These are phyloP conservation scores for Engystomops pustulosus DNA, from an alignment of 2,113 vertebrate genomes.

Conservation along the genomic window DNA sequence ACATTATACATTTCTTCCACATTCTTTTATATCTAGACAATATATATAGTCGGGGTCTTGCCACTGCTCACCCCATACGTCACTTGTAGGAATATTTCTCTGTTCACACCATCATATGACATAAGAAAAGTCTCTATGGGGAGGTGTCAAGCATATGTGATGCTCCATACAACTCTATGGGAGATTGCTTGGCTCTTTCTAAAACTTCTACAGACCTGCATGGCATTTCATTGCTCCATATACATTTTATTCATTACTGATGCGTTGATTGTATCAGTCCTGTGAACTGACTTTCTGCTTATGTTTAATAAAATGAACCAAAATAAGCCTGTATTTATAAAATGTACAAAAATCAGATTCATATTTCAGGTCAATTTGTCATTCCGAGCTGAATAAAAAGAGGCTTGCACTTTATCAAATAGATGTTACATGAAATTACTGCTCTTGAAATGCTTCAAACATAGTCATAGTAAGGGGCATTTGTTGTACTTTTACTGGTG, in stretches of 20 bases:
- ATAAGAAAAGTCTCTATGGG: too few species aligned
- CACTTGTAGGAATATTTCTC: not conserved
- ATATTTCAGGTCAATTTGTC: not conserved
- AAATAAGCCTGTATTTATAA: not conserved
- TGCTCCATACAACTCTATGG: not conserved
- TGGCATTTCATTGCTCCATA: not conserved
- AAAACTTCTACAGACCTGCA: not conserved
- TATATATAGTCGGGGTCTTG: not conserved
- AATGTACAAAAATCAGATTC: not conserved
- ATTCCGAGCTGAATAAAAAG: not conserved
- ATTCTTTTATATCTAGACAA: not conserved
- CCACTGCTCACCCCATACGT: not conserved
- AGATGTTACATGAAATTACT: slow-evolving; percentile 3
- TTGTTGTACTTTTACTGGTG: not conserved
- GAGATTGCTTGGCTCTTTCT: not conserved
- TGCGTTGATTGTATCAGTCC: not conserved
- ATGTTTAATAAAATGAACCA: not conserved
- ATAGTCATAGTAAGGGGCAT: not conserved
- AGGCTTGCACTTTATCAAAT: not conserved
- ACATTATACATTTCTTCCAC: too few species aligned
- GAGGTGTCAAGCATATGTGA: not conserved
- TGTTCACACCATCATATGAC: not conserved
- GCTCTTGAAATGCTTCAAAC: not conserved
- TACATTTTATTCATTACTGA: not conserved
- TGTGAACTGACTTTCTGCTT: not conserved